Base-by-base conservation (phyloP, 2,888 invertebrate genomes). In the Cylindroiulus punctatus region DNA sequence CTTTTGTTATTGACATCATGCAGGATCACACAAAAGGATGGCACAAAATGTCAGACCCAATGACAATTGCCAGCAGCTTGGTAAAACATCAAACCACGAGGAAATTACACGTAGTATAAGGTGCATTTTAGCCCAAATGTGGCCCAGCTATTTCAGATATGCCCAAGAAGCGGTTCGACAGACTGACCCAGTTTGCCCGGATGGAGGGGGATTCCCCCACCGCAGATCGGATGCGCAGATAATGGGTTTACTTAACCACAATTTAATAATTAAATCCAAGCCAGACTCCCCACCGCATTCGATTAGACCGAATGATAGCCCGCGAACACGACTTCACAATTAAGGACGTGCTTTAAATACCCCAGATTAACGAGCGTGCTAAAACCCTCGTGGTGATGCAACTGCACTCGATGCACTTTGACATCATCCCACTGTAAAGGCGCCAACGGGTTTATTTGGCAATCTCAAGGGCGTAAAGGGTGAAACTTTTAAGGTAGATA, bases 151-250 rank as follows among this genome's bases (percentile, higher is more conserved):
- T 44, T 44, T 44, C 36, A 7, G 36, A 2, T 36, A 36, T 36
- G 2, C 7, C 7, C 7, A 10, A 42, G 10, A 42, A 42, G 42
- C 42, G 47, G 47, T 7, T 17, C 47, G 52, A n/a, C 52, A 52
- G 52, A 52, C 52, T 52, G 52, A 52, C 52, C 52, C 52, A 52
- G 52, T 52, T 52, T 52, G 19, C 19, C 52, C 19, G 52, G 52
- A 52, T 12, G 52, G 52, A 52, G 52, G n/a, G 52, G 52, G 52
- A 52, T 52, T 52, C 52, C 52, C 52, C 52, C 52, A 52, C 52
- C 19, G 1, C 3, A 17, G 52, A 52, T 52, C 19, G 52, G 52
- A 19, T 19, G 52, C 7, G 52, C 19, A 17, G 52, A 52, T 52
- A 19, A 19, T 19, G 52, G 52, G 52, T 19, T 52, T 17, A 52